Evolutionary conservation across 2,888 invertebrate genomes (phyloP).

Genomic region (Phorcus lineatus): DNA sequence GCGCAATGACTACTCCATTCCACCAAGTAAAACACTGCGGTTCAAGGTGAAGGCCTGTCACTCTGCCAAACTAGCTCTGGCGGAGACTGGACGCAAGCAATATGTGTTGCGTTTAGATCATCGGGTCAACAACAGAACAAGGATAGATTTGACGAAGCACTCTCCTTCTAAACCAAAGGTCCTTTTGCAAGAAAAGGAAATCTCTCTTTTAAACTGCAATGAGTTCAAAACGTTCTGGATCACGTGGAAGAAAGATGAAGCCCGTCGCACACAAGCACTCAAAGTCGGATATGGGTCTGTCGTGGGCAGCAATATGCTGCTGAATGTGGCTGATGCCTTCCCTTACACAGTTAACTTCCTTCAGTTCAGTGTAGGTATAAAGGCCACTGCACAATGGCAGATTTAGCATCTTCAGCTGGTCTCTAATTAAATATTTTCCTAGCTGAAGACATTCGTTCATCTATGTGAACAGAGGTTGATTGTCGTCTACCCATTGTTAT

Average conservation of each 20-base stretch:
- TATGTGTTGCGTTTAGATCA: not conserved
- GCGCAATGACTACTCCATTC: not conserved
- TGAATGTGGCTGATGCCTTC: not conserved
- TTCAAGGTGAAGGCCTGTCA: constrained; percentile 15
- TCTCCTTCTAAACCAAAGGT: not conserved
- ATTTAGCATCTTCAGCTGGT: not conserved
- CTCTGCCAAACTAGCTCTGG: not conserved
- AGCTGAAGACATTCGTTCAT: too few species aligned
- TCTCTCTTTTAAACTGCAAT: not conserved
- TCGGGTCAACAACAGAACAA: not conserved
- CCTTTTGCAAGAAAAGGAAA: not conserved
- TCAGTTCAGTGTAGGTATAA: not conserved
- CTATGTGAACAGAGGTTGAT: too few species aligned
- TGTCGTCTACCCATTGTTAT: too few species aligned
- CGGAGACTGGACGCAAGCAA: not conserved
- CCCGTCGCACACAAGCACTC: not conserved
- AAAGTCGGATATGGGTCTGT: not conserved
- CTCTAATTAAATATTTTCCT: too few species aligned
- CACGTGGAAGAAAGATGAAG: not conserved
- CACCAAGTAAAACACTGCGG: not conserved
- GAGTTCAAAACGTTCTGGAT: not conserved
- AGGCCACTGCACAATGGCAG: not conserved
- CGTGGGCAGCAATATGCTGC: not conserved
- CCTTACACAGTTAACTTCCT: not conserved
- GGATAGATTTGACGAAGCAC: not conserved